phyloP scores from a whole-genome alignment of 2,797 vertebrate genomes.

The Periophthalmus magnuspinnatus region DNA sequence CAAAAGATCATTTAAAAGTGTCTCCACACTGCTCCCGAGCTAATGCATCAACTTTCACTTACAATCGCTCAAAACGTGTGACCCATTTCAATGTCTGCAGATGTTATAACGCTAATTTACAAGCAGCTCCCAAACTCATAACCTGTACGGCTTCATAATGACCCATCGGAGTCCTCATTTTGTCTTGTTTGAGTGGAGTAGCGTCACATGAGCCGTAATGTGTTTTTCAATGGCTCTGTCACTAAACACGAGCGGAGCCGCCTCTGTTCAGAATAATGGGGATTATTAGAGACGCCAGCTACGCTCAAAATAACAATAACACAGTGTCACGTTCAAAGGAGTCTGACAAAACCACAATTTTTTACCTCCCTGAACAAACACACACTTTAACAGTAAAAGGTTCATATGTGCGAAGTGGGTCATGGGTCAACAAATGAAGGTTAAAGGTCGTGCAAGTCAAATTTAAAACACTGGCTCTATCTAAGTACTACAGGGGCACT shows the following conservation, averaged over 20 bases:
- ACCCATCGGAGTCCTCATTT: not conserved
- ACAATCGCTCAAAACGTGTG: not conserved
- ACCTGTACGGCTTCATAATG: slow-evolving; percentile 7
- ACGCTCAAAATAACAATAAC: slow-evolving; percentile 30
- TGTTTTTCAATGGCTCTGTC: slow-evolving; percentile 20
- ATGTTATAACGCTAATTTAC: slow-evolving; percentile 9
- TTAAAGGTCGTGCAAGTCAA: not conserved
- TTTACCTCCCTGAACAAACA: not conserved
- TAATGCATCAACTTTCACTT: not conserved
- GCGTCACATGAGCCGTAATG: not conserved
- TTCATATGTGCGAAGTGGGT: not conserved
- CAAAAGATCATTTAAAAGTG: not conserved
- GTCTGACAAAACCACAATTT: not conserved
- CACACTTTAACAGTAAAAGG: no score
- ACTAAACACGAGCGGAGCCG: slow-evolving; percentile 29
- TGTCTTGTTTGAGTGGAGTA: not conserved
- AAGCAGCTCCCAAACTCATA: slow-evolving; percentile 27
- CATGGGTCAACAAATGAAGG: not conserved
- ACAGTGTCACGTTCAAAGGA: slow-evolving; percentile 17
- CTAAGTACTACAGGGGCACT: no score
- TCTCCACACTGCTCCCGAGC: not conserved
- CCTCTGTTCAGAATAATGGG: slow-evolving; percentile 22
- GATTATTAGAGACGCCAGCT: slow-evolving; percentile 26
- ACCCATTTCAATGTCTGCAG: slow-evolving; percentile 17
- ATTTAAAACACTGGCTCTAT: not conserved